Evolutionary conservation across 2,888 invertebrate genomes (phyloP).

Genomic region (Alloscopus bannaensis): DNA sequence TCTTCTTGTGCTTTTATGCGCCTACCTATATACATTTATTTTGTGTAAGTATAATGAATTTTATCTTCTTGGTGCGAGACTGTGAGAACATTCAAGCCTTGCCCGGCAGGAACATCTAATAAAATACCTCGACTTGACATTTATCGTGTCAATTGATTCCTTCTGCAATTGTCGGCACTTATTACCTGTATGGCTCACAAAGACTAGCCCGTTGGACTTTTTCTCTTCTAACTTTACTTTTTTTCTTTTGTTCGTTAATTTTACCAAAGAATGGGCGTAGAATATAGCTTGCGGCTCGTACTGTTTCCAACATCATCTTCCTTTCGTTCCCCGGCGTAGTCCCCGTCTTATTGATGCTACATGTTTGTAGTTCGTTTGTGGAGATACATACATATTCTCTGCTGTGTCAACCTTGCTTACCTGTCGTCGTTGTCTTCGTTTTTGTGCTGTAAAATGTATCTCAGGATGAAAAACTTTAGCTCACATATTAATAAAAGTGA

Average conservation of each 20-base stretch:
- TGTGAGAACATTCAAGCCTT: slow-evolving; percentile 49
- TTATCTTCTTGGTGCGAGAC: slow-evolving; percentile 1
- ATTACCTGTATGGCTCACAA: slow-evolving; percentile 46
- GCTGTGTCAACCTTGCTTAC: not conserved
- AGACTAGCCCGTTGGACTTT: slow-evolving; percentile 52
- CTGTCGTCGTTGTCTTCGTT: slow-evolving; percentile 1
- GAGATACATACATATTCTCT: not conserved
- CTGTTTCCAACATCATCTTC: slow-evolving; percentile 41
- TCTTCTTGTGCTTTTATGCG: too few species aligned
- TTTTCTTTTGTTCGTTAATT: slow-evolving; percentile 60
- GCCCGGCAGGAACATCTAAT: slow-evolving; percentile 55
- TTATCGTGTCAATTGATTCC: slow-evolving; percentile 65
- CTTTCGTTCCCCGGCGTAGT: slow-evolving; percentile 22
- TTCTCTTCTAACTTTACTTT: slow-evolving; percentile 8
- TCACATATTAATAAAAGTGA: slow-evolving; percentile 67
- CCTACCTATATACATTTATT: slow-evolving; percentile 5
- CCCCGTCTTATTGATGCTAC: slow-evolving; percentile 14
- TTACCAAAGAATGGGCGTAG: slow-evolving; percentile 55
- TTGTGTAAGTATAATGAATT: slow-evolving; percentile 9
- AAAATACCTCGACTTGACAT: slow-evolving; percentile 61
- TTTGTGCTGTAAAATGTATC: slow-evolving; percentile 34
- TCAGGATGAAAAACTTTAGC: slow-evolving; percentile 31
- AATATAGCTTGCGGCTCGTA: slow-evolving; percentile 49
- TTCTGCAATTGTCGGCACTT: slow-evolving; percentile 48
- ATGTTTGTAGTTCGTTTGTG: slow-evolving; percentile 3